These are phyloP conservation scores for Chromoteleia sp. DNA, from an alignment of 2,888 invertebrate species.

Conservation along the genomic window DNA sequence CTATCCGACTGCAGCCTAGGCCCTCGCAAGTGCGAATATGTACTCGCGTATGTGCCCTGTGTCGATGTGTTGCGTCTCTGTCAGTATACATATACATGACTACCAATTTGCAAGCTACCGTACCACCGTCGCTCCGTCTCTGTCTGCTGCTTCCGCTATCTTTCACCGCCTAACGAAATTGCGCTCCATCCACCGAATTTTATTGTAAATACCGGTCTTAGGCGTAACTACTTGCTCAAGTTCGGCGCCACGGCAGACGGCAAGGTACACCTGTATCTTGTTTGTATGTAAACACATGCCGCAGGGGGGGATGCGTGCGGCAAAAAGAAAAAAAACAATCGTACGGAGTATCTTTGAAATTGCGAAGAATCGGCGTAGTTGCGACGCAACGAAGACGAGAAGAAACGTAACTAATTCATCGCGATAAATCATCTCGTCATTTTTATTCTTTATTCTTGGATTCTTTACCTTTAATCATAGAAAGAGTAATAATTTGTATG, in stretches of 20 bases:
- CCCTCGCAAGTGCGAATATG: constrained; percentile 47
- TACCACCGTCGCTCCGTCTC: constrained; percentile 20
- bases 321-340: constrained; percentile 8
- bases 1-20: constrained; percentile 24
- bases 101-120: constrained; percentile 57
- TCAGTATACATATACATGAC: constrained; percentile 57
- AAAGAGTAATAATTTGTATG: too few relatives aligned
- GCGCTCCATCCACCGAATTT: constrained; percentile 52
- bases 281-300: constrained; percentile 57
- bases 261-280: constrained; percentile 51
- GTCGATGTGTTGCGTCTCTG: constrained; percentile 30
- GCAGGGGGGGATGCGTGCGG: constrained; percentile 20
- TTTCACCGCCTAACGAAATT: constrained; percentile 52
- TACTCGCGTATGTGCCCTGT: constrained; percentile 42
- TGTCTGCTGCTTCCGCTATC: neutral
- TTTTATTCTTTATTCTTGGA: too few relatives aligned
- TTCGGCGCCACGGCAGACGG: constrained; percentile 39
- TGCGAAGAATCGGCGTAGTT: neutral
- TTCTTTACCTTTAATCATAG: too few relatives aligned
- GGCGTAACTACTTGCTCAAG: constrained; percentile 44
- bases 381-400: neutral
- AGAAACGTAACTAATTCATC: too few relatives aligned
- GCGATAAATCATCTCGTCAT: too few relatives aligned
- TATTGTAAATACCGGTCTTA: constrained; percentile 62
- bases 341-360: too few relatives aligned